Conservation (phyloP, 2,797 vertebrate species). For the Syngnathus rostellatus region DNA sequence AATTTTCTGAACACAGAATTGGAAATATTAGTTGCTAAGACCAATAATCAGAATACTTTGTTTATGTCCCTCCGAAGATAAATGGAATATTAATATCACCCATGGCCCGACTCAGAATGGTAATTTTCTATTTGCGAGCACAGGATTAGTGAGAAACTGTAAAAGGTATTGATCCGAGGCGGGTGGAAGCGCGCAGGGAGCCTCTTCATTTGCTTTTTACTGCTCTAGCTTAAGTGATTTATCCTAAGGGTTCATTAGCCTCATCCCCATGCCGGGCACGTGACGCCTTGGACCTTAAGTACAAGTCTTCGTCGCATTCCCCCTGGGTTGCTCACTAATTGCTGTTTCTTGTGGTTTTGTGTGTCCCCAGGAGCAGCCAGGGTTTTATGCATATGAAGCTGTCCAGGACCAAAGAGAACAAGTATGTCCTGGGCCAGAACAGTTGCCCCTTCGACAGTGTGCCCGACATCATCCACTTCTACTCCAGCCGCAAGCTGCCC, state of each 20-base stretch:
- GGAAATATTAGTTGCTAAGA: neutral
- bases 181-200: slow-evolving; percentile 31
- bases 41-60: slow-evolving; percentile 1
- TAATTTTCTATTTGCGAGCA: slow-evolving; percentile 37
- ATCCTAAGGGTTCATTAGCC: slow-evolving; percentile 52
- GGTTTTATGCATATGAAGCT: slow-evolving; percentile 99
- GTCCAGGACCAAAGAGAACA: slow-evolving; percentile 90
- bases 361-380: slow-evolving; percentile 86
- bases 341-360: neutral
- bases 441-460: slow-evolving; percentile 92
- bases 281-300: slow-evolving; percentile 39
- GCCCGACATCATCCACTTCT: slow-evolving; percentile 95
- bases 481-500: slow-evolving; percentile 95
- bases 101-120: neutral
- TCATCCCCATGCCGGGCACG: slow-evolving; percentile 37
- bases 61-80: slow-evolving; percentile 24
- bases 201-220: slow-evolving; percentile 63
- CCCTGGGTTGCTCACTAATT: neutral
- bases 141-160: slow-evolving; percentile 47
- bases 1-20: neutral
- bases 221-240: slow-evolving; percentile 54
- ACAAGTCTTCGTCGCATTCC: slow-evolving; percentile 25
- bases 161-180: slow-evolving; percentile 49
- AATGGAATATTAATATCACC: slow-evolving; percentile 17
- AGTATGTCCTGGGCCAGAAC: slow-evolving; percentile 95